phyloP scores from a whole-genome alignment of 1,140 invertebrate genomes.

The Sogatella furcifera region DNA sequence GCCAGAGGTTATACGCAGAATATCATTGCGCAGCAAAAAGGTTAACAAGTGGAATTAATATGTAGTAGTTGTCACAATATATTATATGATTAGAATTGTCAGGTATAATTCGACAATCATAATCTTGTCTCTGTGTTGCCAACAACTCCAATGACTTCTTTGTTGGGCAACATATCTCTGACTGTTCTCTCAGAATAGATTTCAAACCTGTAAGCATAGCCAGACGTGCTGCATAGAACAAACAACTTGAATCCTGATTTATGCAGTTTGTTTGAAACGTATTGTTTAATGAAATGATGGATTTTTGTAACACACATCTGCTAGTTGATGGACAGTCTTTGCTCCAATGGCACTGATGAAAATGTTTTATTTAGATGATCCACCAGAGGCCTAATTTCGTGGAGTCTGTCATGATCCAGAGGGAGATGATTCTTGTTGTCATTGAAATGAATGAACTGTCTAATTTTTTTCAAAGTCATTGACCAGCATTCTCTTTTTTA shows the following conservation, averaged over 20 bases:
- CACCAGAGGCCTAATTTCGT: conserved; percentile 12
- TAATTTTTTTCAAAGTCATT: conserved; percentile 13
- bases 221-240: conserved; percentile 14
- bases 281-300: conserved; percentile 18
- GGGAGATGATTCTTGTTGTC: conserved; percentile 5
- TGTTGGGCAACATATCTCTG: too few species aligned
- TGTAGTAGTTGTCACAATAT: conserved; percentile 27
- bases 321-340: conserved; percentile 11
- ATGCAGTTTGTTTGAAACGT: conserved; percentile 22
- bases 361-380: conserved; percentile 5
- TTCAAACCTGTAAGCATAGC: conserved; percentile 22
- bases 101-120: too few species aligned
- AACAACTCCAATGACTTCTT: too few species aligned
- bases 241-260: conserved; percentile 23
- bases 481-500: conserved; percentile 8
- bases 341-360: conserved; percentile 5
- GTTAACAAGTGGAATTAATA: conserved; percentile 8
- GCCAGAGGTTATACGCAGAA: too few species aligned
- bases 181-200: conserved; percentile 11
- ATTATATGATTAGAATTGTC: too few species aligned
- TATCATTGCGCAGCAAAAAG: too few species aligned
- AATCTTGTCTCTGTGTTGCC: too few species aligned
- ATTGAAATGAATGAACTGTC: conserved; percentile 13
- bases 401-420: conserved; percentile 7
- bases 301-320: conserved; percentile 11